phyloP scores from a whole-genome alignment of 2,888 invertebrate species.

The Ischnus inquisitorius region DNA sequence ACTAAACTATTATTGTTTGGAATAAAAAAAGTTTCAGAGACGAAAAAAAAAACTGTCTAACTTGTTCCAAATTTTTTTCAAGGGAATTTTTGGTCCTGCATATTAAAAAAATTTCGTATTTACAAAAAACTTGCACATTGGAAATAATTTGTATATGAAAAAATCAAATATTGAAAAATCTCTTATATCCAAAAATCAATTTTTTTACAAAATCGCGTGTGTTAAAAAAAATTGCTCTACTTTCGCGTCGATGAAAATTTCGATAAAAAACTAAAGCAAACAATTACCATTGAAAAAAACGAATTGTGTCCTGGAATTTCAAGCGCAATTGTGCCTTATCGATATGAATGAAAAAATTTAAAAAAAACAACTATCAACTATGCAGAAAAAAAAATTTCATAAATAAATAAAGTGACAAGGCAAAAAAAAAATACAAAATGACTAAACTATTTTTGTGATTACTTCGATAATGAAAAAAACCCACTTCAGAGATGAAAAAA shows the following conservation, averaged over 20 bases:
- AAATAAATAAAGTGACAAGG: conserved; percentile 55
- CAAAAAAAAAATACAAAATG: conserved; percentile 54
- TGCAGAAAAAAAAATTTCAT: conserved; percentile 35
- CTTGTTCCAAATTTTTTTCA: conserved; percentile 42
- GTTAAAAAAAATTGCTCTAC: conserved; percentile 52
- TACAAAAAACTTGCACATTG: too few species aligned
- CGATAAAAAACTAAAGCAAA: conserved; percentile 6
- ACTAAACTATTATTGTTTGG: conserved; percentile 63
- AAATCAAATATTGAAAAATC: too few species aligned
- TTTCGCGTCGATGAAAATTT: conserved; percentile 45
- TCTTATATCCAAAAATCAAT: too few species aligned
- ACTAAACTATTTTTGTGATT: conserved; percentile 65
- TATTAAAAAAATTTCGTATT: too few species aligned
- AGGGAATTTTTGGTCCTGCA: too few species aligned
- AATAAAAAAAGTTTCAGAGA: conserved; percentile 16
- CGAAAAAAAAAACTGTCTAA: too few species aligned
- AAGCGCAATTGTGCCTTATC: conserved; percentile 45
- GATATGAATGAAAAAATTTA: conserved; percentile 48
- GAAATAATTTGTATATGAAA: too few species aligned
- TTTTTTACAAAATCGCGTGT: too few species aligned
- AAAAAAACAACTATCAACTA: conserved; percentile 55
- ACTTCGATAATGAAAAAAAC: conserved; percentile 44
- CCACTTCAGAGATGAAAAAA: background rate
- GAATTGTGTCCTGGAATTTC: conserved; percentile 59
- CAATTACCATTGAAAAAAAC: conserved; percentile 50